Evolutionary conservation across 2,888 invertebrate species (phyloP), one percentile per base, ranked within the genome.

Genomic region (Cheilosia variabilis): DNA sequence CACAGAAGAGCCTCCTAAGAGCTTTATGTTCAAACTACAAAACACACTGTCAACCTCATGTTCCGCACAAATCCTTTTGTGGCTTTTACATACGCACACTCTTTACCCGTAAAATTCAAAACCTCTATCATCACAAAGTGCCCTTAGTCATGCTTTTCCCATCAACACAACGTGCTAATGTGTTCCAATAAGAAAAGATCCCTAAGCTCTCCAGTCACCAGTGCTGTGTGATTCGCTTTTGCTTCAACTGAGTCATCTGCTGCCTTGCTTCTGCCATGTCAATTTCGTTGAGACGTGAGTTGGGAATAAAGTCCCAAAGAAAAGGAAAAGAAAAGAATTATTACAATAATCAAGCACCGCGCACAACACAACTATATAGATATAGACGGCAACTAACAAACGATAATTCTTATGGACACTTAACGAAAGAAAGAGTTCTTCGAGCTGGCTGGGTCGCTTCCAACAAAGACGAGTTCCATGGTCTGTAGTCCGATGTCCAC

Each of bases 331-430:
- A n/a, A 45, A 75, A 75, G 55, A 69, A 53, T 71, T 60, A 75
- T 75, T 75, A 53, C 71, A 34, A 79, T 71, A 84, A 84, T 75
- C 65, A 84, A 80, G 71, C 69, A 75, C 62, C 27, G 62, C 34
- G 63, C 57, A 66, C 45, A 9, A 45, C 37, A 57, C 63, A 22
- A 15, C 68, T 9, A 47, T 37, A 58, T n/a, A 62, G 53, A 53
- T 47, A 34, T 47, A 24, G 52, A 65, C 73, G 75, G 80, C 69
- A 80, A 69, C 69, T 80, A 79, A 84, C 79, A 84, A 79, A 75
- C 79, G 58, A 55, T 80, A 80, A 84, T 83, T 83, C 69, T 73
- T 73, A 63, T 63, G 63, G 73, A 79, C 79, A 79, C 73, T 63
- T 62, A 62, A 75, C 68, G 66, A 63, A 78, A 43, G 62, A 79